Evolutionary conservation across 2,797 vertebrate genomes (phyloP), one percentile per base, ranked within the genome.

Genomic region (Tangara arthus): DNA sequence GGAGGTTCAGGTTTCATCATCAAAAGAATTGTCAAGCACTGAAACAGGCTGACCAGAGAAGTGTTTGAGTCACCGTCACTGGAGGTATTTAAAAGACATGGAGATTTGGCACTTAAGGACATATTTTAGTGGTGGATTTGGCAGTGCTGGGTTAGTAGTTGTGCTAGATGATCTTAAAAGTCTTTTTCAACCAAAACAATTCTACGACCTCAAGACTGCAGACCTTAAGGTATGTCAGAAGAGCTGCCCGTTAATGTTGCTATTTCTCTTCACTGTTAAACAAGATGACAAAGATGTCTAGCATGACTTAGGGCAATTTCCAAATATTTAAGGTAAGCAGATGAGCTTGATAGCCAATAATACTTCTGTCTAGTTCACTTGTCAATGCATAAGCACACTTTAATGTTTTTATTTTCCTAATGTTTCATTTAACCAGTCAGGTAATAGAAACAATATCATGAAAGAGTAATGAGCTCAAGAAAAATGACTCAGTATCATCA

Each of bases 211-310:
- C n/a, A 7, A 24, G 46, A 28, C 19, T 79, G 12, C 27, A 42
- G 22, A 84, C 28, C 15, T 75, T 41, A 80, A 72, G 14, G 12
- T 5, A 46, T 44, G 8, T 44, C 60, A 88, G 41, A 52, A 32
- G 11, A 56, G 16, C 6, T 57, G 17, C 15, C 18, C 0, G 0
- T 66, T 56, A 66, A 66, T 21, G 7, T 32, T 65, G 4, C 3
- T 63, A 19, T 89, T 73, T 87, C 23, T 85, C 18, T 73, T 82
- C 15, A 41, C 7, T 9, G 14, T 35, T 65, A 49, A 87, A 71
- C 18, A 70, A 73, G 30, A 37, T 23, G 8, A 49, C 41, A 72
- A 64, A 53, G 12, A 42, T 34, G 14, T 44, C 34, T 86, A 75
- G 9, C 32, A 61, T 3, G 2, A 9, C 18, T 88, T 75, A 86